These are phyloP conservation scores for Cottus gobio DNA, from an alignment of 2,113 vertebrate species.

Conservation along the genomic window DNA sequence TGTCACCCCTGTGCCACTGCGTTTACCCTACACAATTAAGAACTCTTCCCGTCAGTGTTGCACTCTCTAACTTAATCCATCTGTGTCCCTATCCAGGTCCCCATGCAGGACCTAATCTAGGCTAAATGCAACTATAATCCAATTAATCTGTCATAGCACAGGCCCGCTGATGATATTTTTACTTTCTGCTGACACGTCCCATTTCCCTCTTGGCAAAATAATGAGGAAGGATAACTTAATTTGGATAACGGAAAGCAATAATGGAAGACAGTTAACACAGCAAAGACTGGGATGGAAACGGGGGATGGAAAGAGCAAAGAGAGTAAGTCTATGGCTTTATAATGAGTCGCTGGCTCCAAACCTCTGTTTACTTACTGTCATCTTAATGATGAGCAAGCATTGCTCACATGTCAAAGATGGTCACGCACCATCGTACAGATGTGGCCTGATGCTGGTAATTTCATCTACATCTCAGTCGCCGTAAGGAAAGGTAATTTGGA, in stretches of 20 bases:
- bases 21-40: slow-evolving; percentile 60
- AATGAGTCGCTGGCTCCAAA: slow-evolving; percentile 32
- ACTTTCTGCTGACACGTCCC: slow-evolving; percentile 74
- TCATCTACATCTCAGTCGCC: slow-evolving; percentile 1
- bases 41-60: slow-evolving; percentile 55
- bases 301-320: slow-evolving; percentile 3
- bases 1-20: slow-evolving; percentile 40
- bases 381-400: neutral
- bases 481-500: slow-evolving; percentile 12
- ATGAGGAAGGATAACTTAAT: slow-evolving; percentile 70
- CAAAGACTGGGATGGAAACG: slow-evolving; percentile 1
- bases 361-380: slow-evolving; percentile 25
- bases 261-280: slow-evolving; percentile 70
- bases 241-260: slow-evolving; percentile 60
- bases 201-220: slow-evolving; percentile 69
- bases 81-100: slow-evolving; percentile 72
- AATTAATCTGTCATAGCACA: slow-evolving; percentile 78
- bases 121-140: slow-evolving; percentile 76
- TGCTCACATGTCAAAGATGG: slow-evolving; percentile 25
- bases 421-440: neutral
- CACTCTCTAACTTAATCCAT: slow-evolving; percentile 72
- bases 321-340: slow-evolving; percentile 12
- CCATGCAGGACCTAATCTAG: slow-evolving; percentile 69
- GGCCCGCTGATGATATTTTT: slow-evolving; percentile 63
- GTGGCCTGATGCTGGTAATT: slow-evolving; percentile 17